phyloP scores from a whole-genome alignment of 2,797 vertebrate species.

The Kryptolebias ocellatus region DNA sequence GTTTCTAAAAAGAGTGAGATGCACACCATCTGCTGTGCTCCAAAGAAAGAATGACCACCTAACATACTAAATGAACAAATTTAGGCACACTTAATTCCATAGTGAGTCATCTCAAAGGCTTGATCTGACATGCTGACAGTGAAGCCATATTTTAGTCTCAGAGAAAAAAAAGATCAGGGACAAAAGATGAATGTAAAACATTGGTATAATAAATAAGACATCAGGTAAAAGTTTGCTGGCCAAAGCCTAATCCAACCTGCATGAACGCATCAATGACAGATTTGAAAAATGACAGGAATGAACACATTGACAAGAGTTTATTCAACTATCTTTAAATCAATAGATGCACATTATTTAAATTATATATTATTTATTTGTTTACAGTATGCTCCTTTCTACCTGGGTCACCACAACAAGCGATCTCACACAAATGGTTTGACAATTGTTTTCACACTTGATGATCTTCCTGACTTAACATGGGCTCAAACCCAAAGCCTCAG shows the following conservation, averaged over 20 bases:
- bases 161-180: constrained; percentile 25
- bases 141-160: constrained; percentile 20
- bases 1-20: not conserved
- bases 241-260: constrained; percentile 7
- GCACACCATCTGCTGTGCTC: not conserved
- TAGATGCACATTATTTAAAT: too few species aligned
- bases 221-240: constrained; percentile 17
- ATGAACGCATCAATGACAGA: not conserved
- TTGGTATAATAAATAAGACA: constrained; percentile 37
- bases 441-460: too few species aligned
- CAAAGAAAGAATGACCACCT: constrained; percentile 18
- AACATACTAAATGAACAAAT: constrained; percentile 21
- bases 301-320: not conserved
- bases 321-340: not conserved
- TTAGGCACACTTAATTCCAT: constrained; percentile 1
- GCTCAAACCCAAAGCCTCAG: too few species aligned
- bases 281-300: not conserved
- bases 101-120: constrained; percentile 44
- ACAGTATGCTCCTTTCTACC: too few species aligned
- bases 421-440: too few species aligned
- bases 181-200: constrained; percentile 26
- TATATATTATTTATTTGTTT: too few species aligned
- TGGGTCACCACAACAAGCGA: too few species aligned
- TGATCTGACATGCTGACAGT: not conserved
- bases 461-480: too few species aligned